These are phyloP conservation scores for Pecten maximus DNA, from an alignment of 2,888 invertebrate species.

Conservation along the genomic window DNA sequence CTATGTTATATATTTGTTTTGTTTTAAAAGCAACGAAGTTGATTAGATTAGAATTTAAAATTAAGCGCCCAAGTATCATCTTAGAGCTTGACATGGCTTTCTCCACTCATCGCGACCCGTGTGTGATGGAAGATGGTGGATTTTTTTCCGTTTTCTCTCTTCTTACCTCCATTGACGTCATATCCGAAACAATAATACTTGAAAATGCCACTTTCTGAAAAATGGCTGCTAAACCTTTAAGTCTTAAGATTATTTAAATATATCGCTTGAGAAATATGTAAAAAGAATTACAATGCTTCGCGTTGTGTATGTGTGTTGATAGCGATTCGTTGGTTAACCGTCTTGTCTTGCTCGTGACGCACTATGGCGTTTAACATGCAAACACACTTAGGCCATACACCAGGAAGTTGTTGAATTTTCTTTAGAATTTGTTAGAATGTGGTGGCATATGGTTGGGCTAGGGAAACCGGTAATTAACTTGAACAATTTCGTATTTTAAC, in stretches of 20 bases:
- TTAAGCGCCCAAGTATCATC: background rate
- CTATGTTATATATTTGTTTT: background rate
- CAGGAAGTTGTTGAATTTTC: background rate
- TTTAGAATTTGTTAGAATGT: background rate
- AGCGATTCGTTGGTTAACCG: background rate
- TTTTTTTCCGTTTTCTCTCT: background rate
- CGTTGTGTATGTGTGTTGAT: background rate
- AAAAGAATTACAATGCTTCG: background rate
- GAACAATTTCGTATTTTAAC: background rate
- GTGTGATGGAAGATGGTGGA: background rate
- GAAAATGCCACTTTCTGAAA: slow-evolving; percentile 30
- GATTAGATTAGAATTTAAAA: background rate
- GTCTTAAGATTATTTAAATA: background rate
- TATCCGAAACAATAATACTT: background rate
- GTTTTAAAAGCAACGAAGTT: background rate
- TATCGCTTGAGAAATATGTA: background rate
- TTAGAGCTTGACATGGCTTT: background rate
- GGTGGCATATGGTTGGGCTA: background rate
- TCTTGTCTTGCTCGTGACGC: background rate
- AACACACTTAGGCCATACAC: background rate
- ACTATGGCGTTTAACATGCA: background rate
- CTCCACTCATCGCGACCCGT: background rate
- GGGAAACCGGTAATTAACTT: background rate
- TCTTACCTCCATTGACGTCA: background rate
- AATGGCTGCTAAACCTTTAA: background rate